phyloP scores from a whole-genome alignment of 1,140 invertebrate species.

The Tetramorium simillimum region DNA sequence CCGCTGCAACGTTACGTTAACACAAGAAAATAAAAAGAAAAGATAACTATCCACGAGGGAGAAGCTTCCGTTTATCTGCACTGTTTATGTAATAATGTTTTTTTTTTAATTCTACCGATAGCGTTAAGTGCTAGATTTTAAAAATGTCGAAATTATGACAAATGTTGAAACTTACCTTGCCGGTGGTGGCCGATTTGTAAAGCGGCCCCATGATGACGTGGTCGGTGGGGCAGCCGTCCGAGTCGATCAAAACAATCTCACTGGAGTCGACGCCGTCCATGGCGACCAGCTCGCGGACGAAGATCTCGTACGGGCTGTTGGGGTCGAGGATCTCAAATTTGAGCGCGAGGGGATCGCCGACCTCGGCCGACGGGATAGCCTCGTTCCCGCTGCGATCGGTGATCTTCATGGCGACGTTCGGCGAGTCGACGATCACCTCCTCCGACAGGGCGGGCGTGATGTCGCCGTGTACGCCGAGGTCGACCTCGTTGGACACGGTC shows the following conservation, averaged over 20 bases:
- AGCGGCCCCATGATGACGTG: conserved; percentile 96
- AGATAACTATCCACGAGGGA: neutral
- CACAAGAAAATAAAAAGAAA: neutral
- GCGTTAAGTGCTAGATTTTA: neutral
- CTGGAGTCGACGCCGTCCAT: conserved; percentile 97
- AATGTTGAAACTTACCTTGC: conserved; percentile 88
- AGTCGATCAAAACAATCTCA: conserved; percentile 96
- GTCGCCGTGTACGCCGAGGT: conserved; percentile 94
- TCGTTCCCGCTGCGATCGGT: conserved; percentile 93
- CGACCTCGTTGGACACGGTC: conserved; percentile 96
- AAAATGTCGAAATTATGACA: neutral
- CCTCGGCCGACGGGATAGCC: conserved; percentile 92
- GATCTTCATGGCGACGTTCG: conserved; percentile 97
- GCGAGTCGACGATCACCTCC: conserved; percentile 95
- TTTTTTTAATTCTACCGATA: neutral
- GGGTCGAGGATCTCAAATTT: conserved; percentile 96
- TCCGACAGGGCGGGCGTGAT: conserved; percentile 92
- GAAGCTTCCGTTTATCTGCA: neutral
- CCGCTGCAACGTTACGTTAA: neutral
- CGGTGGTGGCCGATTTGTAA: conserved; percentile 91
- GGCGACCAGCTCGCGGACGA: conserved; percentile 96
- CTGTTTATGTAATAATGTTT: neutral
- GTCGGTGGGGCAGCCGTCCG: conserved; percentile 96
- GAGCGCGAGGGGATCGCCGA: conserved; percentile 95
- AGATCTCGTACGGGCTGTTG: conserved; percentile 97